phyloP scores from a whole-genome alignment of 2,888 invertebrate species.

The Lagria hirta region DNA sequence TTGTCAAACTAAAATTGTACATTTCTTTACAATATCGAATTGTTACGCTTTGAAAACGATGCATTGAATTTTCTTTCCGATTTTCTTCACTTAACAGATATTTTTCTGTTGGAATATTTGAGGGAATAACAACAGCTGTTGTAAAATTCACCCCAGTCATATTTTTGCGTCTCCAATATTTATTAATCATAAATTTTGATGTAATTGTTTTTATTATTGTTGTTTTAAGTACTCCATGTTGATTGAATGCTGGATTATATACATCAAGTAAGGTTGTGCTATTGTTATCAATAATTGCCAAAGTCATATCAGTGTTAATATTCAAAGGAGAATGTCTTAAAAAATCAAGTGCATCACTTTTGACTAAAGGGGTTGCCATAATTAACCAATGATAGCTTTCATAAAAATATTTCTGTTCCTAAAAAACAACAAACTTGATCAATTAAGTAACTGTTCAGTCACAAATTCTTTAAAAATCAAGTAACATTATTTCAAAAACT shows the following conservation, averaged over 20 bases:
- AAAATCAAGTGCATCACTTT: constrained; percentile 35
- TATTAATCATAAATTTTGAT: constrained; percentile 37
- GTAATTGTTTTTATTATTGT: too few relatives aligned
- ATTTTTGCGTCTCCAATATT: constrained; percentile 55
- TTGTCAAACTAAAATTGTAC: constrained; percentile 62
- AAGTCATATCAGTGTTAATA: constrained; percentile 56
- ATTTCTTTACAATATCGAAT: constrained; percentile 63
- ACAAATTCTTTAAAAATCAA: too few relatives aligned
- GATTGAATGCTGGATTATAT: constrained; percentile 60
- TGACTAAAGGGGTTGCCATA: constrained; percentile 35
- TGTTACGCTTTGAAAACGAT: constrained; percentile 64
- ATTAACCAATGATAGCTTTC: constrained; percentile 53
- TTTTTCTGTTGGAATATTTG: constrained; percentile 48
- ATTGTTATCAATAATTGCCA: constrained; percentile 42
- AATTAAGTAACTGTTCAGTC: too few relatives aligned
- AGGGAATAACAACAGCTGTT: constrained; percentile 32
- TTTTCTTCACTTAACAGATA: constrained; percentile 58
- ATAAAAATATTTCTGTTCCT: constrained; percentile 35
- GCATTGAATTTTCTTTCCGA: constrained; percentile 62
- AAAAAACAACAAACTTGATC: constrained; percentile 23
- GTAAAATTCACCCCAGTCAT: constrained; percentile 61
- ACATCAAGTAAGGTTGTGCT: constrained; percentile 53
- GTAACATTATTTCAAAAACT: too few relatives aligned
- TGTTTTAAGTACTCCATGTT: constrained; percentile 58
- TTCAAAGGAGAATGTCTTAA: constrained; percentile 53